These are phyloP conservation scores for Cnemophilus loriae DNA, from an alignment of 2,113 vertebrate genomes.

Conservation along the genomic window DNA sequence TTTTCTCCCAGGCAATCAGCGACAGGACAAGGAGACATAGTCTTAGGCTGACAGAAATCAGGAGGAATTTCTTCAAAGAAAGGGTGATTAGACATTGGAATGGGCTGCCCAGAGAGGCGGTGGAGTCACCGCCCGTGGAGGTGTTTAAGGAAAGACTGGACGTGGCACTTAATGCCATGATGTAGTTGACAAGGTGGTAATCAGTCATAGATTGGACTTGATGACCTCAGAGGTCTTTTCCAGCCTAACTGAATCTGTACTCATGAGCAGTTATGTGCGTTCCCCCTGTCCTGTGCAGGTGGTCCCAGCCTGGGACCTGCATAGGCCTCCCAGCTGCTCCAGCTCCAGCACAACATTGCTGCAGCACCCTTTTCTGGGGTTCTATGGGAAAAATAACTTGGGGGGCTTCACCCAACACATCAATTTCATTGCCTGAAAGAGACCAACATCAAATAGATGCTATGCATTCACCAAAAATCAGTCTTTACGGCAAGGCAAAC, in stretches of 20 bases:
- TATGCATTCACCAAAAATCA: background rate
- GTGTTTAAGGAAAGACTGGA: background rate
- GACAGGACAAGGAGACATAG: background rate
- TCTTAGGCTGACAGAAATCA: background rate
- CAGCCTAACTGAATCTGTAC: background rate
- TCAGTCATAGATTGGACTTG: background rate
- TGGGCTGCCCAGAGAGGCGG: background rate
- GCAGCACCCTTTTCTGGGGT: background rate
- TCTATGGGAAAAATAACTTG: background rate
- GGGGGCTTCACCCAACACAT: background rate
- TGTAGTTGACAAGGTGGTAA: fast-evolving
- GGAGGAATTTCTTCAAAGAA: background rate
- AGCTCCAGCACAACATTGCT: background rate
- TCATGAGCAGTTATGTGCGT: fast-evolving
- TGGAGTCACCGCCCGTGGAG: background rate
- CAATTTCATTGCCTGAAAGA: background rate
- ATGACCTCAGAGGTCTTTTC: background rate
- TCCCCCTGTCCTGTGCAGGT: background rate
- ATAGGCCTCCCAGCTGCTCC: background rate
- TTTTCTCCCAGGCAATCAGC: background rate
- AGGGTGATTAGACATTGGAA: background rate
- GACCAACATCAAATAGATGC: background rate
- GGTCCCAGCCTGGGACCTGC: background rate
- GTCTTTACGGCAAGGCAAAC: background rate
- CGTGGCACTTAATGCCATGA: fast-evolving